Base-by-base conservation (phyloP, 2,797 vertebrate species). In the Toxotes lorentzi region DNA sequence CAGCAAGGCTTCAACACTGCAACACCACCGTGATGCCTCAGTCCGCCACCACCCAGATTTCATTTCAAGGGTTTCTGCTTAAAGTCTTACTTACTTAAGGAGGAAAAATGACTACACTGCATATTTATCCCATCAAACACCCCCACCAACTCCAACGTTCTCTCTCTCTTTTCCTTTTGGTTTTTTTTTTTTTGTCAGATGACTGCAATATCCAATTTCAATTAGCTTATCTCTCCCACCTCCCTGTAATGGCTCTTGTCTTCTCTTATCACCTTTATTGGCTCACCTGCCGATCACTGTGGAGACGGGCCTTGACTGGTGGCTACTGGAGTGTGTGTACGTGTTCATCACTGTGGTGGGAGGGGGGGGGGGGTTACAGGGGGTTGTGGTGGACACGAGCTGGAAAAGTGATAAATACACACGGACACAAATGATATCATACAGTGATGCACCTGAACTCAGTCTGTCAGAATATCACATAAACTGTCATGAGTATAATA, bases 171-270 rank as follows among this genome's bases (percentile, higher is more conserved):
- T 50, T 38, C n/a, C 35, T 34, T 30, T 40, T 48, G 13, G 7
- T 21, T 71, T 70, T 65, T 40, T 43, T 50, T 38, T 43, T 61
- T 65, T 47, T 21, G 51, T 66, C 73, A 76, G 65, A 87, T 82
- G 76, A 80, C 76, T 34, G 54, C 74, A 76, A 75, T 88, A 83
- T 93, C 89, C 82, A 79, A 62, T 91, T 92, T 91, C 81, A 92
- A 92, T 92, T 74, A 89, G 76, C 88, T 91, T 79, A 88, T 90
- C 91, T 87, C 45, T 27, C 9, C 64, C 81, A 73, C 76, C 83
- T 84, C 64, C 41, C 76, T 79, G 73, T 88, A 87, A 87, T 81
- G 78, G 73, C 84, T 81, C 84, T 86, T 78, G 84, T 91, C 89
- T 89, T 61, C 77, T 43, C 76, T 86, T 87, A 87, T 89, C 86